These are phyloP conservation scores for Gymnopithys bicolor DNA, from an alignment of 2,797 vertebrate genomes.

Conservation along the genomic window DNA sequence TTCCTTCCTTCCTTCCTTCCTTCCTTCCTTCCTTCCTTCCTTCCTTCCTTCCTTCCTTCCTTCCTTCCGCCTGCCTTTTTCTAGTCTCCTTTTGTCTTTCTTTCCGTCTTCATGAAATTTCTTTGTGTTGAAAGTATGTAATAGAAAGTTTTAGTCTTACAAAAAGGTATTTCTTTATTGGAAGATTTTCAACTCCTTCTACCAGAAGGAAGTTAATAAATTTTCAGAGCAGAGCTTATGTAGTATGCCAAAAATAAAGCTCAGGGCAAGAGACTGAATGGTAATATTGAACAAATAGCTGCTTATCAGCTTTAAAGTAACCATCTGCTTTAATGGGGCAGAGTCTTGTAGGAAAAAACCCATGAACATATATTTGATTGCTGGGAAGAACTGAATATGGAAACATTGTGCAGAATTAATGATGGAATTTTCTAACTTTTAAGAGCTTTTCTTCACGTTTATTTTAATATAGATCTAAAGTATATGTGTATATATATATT, in stretches of 20 bases:
- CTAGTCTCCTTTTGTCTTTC: no score
- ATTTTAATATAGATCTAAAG: neutral
- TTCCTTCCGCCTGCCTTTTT: no score
- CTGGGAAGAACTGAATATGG: neutral
- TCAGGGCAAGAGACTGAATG: neutral
- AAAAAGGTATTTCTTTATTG: neutral
- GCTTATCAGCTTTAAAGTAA: conserved; percentile 22
- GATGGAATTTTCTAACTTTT: neutral
- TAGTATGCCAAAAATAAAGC: conserved; percentile 33
- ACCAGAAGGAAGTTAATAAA: conserved; percentile 12
- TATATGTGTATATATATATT: fast-evolving
- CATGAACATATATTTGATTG: neutral
- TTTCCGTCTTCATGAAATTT: neutral
- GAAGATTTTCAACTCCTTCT: neutral
- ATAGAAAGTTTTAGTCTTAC: neutral
- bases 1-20: neutral
- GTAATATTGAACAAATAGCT: conserved; percentile 19
- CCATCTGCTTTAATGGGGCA: neutral
- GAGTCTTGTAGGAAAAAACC: neutral
- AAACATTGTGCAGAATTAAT: neutral
- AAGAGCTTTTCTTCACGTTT: neutral
- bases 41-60: neutral
- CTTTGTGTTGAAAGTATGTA: neutral
- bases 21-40: neutral
- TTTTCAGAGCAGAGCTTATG: neutral